Evolutionary conservation across 2,888 invertebrate genomes (phyloP), one percentile per base, ranked within the genome.

Genomic region (Gymnocheta viridis): DNA sequence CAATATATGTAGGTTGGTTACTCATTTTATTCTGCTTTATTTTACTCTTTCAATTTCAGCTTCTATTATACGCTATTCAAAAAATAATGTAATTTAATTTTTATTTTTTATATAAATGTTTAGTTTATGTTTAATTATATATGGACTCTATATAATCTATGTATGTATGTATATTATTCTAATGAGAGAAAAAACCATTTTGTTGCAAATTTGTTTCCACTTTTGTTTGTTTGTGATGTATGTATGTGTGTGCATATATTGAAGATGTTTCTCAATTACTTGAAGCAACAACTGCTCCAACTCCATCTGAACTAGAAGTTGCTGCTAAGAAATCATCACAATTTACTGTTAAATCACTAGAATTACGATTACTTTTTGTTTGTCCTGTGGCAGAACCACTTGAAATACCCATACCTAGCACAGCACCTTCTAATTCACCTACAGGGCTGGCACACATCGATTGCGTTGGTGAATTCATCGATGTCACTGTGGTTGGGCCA

Each of bases 401-500:
- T 19, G 82, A 51, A 27, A 78, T 24, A 29, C 74, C 77, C 19
- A 67, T 32, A 49, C 69, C 66, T 24, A 64, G n/a, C n/a, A 73
- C 80, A 38, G 74, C 84, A 78, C 73, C 84, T n/a, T 88, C 87
- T 41, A 87, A 86, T 74, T 87, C 87, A 24, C 89, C 90, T 9
- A 90, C 88, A 12, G 91, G 89, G 32, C 89, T 88, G 58, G 90
- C 88, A 82, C 91, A 91, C 81, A 90, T 86, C n/a, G 91, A 91
- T 86, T 90, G 91, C 58, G 88, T 88, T 12, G 91, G 89, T 41
- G 91, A 91, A 82, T 88, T 93, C 58, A 93, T 87, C 76, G 92
- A 93, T 5, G 86, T 91, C 86, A 89, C 93, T 86, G 86, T 93
- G 44, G 96, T 95, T 22, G 98, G 97, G 44, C 98, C 98, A 89